Base-by-base conservation (phyloP, 1,140 invertebrate species). In the Holcopasites calliopsidis region DNA sequence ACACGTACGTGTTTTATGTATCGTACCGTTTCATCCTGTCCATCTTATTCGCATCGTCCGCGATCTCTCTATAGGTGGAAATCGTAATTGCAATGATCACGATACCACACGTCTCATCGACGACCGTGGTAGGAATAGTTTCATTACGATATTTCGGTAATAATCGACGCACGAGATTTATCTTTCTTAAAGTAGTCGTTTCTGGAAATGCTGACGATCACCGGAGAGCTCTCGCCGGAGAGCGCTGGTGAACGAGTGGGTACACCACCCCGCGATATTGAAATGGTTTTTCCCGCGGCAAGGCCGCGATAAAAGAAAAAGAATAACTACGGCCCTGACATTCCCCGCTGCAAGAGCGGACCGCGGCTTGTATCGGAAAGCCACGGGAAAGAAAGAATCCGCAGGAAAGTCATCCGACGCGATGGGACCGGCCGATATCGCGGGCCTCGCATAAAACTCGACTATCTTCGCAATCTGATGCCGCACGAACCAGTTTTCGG, bases 391-490 rank as follows among this genome's bases (percentile, higher is more conserved):
- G 86, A 90, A 88, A 89, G 87, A 89, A 90, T 90, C 85, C 87
- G 85, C 86, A 90, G 90, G 88, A 89, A 88, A 89, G 88, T 87
- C 88, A 88, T 88, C 85, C 80, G 85, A 77, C 79, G 85, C 88
- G 90, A 91, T 91, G 86, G 88, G 89, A 87, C 87, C 74, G 74
- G 47, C 47, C 84, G 90, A 91, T 90, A 90, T 71, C 81, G 73
- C 76, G 79, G 73, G 71, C 61, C 82, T 68, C 86, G 87, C 85
- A 90, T 90, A 91, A 90, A 90, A 90, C 86, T 87, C 82, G 72
- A 77, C 84, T 91, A 91, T 91, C 90, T 91, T 90, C 76, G 88
- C 89, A 88, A 90, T 90, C 89, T 89, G 89, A 90, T 87, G 88
- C 88, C 85, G 87, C 83, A 86, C 89, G 88, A 90, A 91, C 89